Base-by-base conservation (phyloP, 2,888 invertebrate species). In the Philopedon plagiatum region DNA sequence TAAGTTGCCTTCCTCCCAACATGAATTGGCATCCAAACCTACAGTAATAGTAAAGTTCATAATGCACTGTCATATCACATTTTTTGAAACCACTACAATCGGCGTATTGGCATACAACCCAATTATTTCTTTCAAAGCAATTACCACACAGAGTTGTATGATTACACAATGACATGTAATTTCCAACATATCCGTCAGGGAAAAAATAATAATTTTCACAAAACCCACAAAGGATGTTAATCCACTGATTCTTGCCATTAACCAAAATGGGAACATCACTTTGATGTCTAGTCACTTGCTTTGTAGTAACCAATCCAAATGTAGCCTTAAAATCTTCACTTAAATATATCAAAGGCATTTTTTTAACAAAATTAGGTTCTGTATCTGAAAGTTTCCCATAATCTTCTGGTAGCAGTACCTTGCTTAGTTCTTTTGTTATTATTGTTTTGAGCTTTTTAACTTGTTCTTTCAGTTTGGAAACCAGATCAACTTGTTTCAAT, bases 1-100 rank as follows among this genome's bases (percentile, higher is more conserved):
- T 49, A 49, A 49, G 5, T 49, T 7, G 1, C 49, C 49, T 21
- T 21, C 49, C n/a, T 19, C 21, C 19, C 19, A 49, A 49, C n/a
- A 49, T n/a, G n/a, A n/a, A 49, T n/a, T 49, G 19, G 9, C 49
- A 49, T 8, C 21, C 21, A 49, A 49, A 49, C 11, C 49, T 19
- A 23, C 49, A 49, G n/a, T 21, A 49, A 19, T 49, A 49, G 5
- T 21, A 23, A 19, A 49, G 49, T 21, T 49, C 9, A 21, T 49
- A 19, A 19, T 49, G 19, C 11, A 13, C 8, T 2, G 34, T 1
- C 5, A n/a, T n/a, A 39, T 4, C 4, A 5, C 11, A 11, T 5
- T 4, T 3, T 4, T 3, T 9, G 8, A 9, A 2, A 4, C n/a
- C 3, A 3, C 5, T 8, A 49, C 3, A 8, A 19, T 9, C 2